These are phyloP conservation scores for Noctuana brunneofusca DNA, from an alignment of 2,888 invertebrate genomes.

Conservation along the genomic window DNA sequence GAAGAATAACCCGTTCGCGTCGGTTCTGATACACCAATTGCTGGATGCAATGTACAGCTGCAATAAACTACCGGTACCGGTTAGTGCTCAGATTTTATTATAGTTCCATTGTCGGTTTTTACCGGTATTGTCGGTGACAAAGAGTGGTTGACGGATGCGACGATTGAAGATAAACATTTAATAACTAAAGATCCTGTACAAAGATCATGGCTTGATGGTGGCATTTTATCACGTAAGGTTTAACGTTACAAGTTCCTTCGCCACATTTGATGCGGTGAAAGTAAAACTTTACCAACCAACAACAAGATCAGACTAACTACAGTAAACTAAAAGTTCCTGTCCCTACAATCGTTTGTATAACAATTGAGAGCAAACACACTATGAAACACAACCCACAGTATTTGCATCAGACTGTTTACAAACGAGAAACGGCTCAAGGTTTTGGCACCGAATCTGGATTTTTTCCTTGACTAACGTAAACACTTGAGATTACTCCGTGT, in stretches of 20 bases:
- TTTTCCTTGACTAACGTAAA: not conserved
- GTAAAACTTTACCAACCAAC: not conserved
- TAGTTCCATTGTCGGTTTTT: slow-evolving; percentile 5
- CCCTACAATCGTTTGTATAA: not conserved
- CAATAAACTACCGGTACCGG: too few relatives aligned
- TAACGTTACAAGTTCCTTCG: not conserved
- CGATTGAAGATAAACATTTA: not conserved
- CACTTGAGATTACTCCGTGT: not conserved
- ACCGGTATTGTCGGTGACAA: not conserved
- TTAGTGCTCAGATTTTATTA: not conserved
- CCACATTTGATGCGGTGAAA: too few relatives aligned
- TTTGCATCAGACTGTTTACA: not conserved
- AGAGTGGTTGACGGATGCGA: not conserved
- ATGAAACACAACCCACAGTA: not conserved
- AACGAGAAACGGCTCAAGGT: not conserved
- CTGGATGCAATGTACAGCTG: too few relatives aligned
- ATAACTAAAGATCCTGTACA: not conserved
- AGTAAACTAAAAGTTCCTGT: not conserved
- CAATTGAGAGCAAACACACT: not conserved
- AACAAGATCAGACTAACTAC: not conserved
- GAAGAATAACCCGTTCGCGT: slow-evolving; percentile 22
- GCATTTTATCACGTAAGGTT: not conserved
- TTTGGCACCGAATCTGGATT: not conserved
- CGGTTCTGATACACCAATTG: slow-evolving; percentile 9
- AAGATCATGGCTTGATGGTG: not conserved